phyloP scores from a whole-genome alignment of 2,797 vertebrate genomes.

The Esox masquinongy region DNA sequence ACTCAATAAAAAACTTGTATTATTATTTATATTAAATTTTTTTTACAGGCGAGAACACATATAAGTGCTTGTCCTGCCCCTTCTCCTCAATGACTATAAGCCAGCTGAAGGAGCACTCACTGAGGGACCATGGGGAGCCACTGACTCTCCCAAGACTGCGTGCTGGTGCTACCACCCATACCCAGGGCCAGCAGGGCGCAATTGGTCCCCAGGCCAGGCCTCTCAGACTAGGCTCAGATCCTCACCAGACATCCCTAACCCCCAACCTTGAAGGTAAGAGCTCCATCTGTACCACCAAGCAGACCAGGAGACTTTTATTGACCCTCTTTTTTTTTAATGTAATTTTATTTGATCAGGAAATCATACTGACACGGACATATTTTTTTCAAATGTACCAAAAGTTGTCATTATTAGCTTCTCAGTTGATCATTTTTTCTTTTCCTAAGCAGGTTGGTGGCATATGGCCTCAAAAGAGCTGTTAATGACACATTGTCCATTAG shows the following conservation, averaged over 20 bases:
- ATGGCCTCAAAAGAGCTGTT: not conserved
- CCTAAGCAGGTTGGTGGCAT: not conserved
- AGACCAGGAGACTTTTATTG: not conserved
- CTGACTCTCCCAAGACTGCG: conserved; percentile 90
- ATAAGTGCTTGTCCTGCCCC: conserved; percentile 94
- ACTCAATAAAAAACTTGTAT: not conserved
- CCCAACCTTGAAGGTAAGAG: conserved; percentile 85
- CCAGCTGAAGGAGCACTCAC: conserved; percentile 96
- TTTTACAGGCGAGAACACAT: conserved; percentile 90
- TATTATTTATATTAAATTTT: not conserved
- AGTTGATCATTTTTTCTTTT: not conserved
- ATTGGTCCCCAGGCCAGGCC: conserved; percentile 72
- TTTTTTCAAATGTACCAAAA: not conserved
- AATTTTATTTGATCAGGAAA: not conserved
- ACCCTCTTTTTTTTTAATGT: not conserved
- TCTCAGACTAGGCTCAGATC: conserved; percentile 72
- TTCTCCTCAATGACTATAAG: conserved; percentile 98
- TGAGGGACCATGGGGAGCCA: conserved; percentile 91
- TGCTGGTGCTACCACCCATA: conserved; percentile 84
- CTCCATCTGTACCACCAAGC: conserved; percentile 10
- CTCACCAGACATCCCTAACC: conserved; percentile 71
- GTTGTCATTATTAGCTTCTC: not conserved
- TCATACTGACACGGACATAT: not conserved
- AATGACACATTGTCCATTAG: not conserved
- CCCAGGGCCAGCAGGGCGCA: conserved; percentile 69